These are phyloP conservation scores for Brachynemurus nebulosus DNA, from an alignment of 2,888 invertebrate genomes.

Conservation along the genomic window DNA sequence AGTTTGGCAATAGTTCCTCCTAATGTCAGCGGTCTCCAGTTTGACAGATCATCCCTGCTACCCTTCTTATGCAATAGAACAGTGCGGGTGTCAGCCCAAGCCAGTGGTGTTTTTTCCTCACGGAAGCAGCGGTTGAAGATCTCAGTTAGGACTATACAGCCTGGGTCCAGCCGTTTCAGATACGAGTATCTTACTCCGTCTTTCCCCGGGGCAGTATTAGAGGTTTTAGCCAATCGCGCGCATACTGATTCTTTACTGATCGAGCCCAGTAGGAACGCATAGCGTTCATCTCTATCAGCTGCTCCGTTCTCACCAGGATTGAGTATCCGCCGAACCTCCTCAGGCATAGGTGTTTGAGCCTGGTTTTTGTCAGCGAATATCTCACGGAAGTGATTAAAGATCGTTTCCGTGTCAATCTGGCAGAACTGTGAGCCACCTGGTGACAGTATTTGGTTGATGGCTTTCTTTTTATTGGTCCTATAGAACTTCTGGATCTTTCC, in stretches of 20 bases:
- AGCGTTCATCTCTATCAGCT: neutral
- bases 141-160: neutral
- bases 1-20: conserved; percentile 20
- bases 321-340: neutral
- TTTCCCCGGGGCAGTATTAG: neutral
- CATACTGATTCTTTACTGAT: neutral
- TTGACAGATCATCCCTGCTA: conserved; percentile 17
- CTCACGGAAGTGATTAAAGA: neutral
- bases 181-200: neutral
- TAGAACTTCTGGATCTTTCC: too few relatives aligned
- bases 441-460: too few relatives aligned
- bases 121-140: conserved; percentile 6
- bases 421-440: neutral
- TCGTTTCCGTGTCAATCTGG: neutral
- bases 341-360: neutral
- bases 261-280: neutral
- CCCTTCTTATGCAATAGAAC: conserved; percentile 13
- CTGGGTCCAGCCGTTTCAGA: neutral
- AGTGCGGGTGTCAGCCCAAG: conserved; percentile 2
- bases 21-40: conserved; percentile 24
- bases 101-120: conserved; percentile 3
- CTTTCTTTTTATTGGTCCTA: too few relatives aligned
- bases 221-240: neutral
- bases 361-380: neutral
- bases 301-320: neutral